Conservation (phyloP, 2,113 vertebrate species). For the Oostethus manadensis region DNA sequence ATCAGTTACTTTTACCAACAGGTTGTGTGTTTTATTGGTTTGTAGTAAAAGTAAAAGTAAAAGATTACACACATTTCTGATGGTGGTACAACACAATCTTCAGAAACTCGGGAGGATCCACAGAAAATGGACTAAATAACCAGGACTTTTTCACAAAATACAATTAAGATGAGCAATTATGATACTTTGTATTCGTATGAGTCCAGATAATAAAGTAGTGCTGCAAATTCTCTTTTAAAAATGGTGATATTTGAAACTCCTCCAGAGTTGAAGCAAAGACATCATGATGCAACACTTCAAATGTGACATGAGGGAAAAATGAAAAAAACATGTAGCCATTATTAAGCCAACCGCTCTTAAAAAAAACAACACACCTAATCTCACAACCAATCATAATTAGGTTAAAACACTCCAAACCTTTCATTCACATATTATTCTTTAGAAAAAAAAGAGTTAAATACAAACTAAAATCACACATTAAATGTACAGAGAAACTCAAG, state of each 20-base stretch:
- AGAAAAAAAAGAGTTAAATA: conserved; percentile 43
- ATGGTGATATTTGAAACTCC: no score
- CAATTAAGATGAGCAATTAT: no score
- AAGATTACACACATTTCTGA: not conserved
- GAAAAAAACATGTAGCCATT: not conserved
- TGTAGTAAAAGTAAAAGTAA: not conserved
- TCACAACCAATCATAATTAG: conserved; percentile 19
- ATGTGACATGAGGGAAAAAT: conserved; percentile 30
- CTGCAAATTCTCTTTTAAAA: no score
- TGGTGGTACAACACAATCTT: not conserved
- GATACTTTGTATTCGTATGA: no score
- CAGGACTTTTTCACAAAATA: not conserved
- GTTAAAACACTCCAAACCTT: conserved; percentile 34
- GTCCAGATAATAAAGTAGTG: no score
- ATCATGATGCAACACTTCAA: conserved; percentile 28
- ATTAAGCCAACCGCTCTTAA: conserved; percentile 23
- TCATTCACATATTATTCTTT: conserved; percentile 40
- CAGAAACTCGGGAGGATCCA: not conserved
- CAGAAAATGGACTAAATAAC: not conserved
- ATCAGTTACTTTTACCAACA: not conserved
- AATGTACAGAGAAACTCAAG: conserved; percentile 35
- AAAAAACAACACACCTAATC: conserved; percentile 25
- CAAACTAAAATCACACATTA: conserved; percentile 38
- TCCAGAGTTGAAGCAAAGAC: no score
- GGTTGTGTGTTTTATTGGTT: conserved; percentile 3